Evolutionary conservation across 2,797 vertebrate genomes (phyloP).

Genomic region (Pseudomugil gertrudae): DNA sequence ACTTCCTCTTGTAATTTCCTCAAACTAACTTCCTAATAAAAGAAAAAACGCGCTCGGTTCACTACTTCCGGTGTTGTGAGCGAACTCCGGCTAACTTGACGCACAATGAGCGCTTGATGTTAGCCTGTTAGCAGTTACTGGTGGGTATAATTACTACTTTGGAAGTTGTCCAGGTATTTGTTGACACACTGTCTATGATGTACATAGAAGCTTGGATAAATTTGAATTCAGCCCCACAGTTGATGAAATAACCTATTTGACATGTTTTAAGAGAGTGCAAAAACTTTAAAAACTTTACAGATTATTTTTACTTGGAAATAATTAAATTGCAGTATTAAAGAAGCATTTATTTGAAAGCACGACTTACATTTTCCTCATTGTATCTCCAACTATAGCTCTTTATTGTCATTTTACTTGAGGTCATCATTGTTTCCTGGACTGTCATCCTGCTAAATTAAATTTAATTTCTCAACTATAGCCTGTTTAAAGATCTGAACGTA

Average conservation of each 20-base stretch:
- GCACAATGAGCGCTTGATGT: neutral
- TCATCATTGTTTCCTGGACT: no score
- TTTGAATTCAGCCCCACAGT: neutral
- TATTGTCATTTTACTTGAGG: neutral
- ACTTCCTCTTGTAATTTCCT: neutral
- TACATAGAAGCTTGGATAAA: neutral
- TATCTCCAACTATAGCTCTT: neutral
- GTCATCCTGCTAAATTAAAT: neutral
- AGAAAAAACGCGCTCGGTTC: neutral
- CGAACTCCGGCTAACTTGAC: constrained; percentile 22
- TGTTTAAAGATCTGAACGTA: neutral
- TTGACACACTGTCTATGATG: neutral
- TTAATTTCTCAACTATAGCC: neutral
- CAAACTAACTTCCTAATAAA: neutral
- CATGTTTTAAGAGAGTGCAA: neutral
- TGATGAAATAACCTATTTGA: neutral
- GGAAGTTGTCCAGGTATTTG: neutral
- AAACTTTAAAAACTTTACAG: neutral
- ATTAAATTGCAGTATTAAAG: neutral
- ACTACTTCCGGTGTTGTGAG: constrained; percentile 33
- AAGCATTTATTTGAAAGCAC: neutral
- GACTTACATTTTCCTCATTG: neutral
- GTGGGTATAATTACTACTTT: neutral
- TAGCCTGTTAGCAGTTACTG: constrained; percentile 46
- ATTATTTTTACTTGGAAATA: neutral